Evolutionary conservation across 2,797 vertebrate species (phyloP).

Genomic region (Babyrousa celebensis): DNA sequence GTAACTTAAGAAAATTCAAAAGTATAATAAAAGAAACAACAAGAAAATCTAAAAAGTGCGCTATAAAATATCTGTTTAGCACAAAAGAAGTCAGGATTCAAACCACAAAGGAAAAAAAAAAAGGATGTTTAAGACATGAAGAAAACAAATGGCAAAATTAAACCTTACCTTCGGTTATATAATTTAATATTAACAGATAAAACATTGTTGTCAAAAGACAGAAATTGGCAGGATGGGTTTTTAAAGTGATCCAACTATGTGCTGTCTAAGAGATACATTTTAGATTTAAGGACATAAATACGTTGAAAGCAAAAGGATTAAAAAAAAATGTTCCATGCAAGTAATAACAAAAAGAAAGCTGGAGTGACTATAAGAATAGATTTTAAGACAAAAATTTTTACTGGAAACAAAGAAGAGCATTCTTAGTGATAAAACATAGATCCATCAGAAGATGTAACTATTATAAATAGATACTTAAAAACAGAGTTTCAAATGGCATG

Average conservation of each 20-base stretch:
- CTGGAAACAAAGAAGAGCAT: neutral
- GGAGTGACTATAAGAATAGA: neutral
- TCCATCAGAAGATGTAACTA: neutral
- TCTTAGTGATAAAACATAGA: neutral
- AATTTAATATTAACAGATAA: neutral
- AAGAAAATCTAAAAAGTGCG: neutral
- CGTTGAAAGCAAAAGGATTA: neutral
- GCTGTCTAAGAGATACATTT: neutral
- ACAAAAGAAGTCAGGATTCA: neutral
- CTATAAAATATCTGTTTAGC: neutral
- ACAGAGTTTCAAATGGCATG: neutral
- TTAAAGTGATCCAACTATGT: neutral
- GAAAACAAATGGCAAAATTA: conserved; percentile 41
- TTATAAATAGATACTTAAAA: neutral
- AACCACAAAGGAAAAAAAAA: neutral
- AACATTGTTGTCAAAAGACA: neutral
- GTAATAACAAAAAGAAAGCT: neutral
- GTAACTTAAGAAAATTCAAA: neutral
- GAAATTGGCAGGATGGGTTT: neutral
- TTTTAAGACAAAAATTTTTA: neutral
- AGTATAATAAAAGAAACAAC: neutral
- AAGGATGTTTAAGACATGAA: neutral
- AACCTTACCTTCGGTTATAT: neutral
- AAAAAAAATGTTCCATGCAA: neutral
- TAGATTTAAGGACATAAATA: neutral